Evolutionary conservation across 1,140 invertebrate genomes (phyloP).

Genomic region (Tetramorium parvispinum): DNA sequence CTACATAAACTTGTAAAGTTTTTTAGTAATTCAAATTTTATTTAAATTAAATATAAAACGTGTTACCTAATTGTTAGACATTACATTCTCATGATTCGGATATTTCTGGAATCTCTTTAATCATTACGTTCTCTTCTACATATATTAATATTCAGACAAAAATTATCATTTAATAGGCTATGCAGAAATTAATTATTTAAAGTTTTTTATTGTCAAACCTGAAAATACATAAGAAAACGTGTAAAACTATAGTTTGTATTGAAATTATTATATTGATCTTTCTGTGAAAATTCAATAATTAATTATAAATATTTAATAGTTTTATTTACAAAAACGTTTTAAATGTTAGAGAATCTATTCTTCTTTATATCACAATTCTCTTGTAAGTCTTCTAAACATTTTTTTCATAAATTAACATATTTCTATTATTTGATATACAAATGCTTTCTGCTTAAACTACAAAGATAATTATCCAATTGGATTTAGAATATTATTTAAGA

Average conservation of each 20-base stretch:
- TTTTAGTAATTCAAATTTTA: background rate
- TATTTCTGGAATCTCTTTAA: background rate
- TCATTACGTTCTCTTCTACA: background rate
- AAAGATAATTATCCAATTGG: background rate
- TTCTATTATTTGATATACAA: background rate
- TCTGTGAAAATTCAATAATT: background rate
- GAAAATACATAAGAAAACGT: background rate
- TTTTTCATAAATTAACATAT: background rate
- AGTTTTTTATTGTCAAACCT: background rate
- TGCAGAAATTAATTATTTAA: background rate
- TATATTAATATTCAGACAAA: background rate
- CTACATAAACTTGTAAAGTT: background rate
- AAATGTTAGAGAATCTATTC: background rate
- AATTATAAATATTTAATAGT: background rate
- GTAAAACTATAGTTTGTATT: background rate
- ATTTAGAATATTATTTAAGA: background rate
- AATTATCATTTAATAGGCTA: background rate
- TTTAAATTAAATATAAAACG: background rate
- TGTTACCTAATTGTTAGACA: background rate
- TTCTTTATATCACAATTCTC: background rate
- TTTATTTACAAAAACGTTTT: background rate
- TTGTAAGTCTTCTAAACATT: conserved; percentile 1
- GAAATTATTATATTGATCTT: too few species aligned
- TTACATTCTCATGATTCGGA: background rate
- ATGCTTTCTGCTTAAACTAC: background rate